A percentile compares a stretch with the other conserved stretches of the same genome.
phyloP scores from a whole-genome alignment of 2,888 invertebrate species.

The Tipula helvola region DNA sequence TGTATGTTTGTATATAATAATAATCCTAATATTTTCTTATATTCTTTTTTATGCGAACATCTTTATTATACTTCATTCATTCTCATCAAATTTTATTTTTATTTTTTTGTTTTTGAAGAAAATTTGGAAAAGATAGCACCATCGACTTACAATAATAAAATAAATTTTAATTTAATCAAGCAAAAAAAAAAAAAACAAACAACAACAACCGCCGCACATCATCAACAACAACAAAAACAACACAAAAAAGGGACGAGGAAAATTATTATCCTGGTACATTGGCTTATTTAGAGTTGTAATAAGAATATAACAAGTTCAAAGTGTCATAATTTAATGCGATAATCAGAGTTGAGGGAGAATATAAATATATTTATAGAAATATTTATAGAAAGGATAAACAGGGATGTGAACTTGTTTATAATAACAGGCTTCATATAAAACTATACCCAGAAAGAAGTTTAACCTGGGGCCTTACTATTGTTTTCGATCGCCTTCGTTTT shows the following conservation, averaged over 20 bases:
- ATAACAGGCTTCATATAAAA: no score
- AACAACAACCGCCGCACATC: background rate
- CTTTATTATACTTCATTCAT: background rate
- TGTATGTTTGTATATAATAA: background rate
- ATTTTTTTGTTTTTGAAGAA: slow-evolving; percentile 4
- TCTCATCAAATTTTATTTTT: background rate
- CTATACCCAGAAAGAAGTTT: no score
- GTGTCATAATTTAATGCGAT: background rate
- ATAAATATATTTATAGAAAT: background rate
- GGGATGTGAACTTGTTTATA: no score
- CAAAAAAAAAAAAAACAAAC: background rate
- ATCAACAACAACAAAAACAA: background rate
- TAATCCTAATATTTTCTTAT: background rate
- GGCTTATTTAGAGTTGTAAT: background rate
- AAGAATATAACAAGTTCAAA: background rate
- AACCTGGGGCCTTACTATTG: no score
- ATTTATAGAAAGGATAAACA: background rate
- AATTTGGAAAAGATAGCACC: background rate
- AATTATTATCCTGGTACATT: background rate
- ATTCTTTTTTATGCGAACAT: background rate
- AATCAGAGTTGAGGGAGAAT: background rate
- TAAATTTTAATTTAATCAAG: background rate
- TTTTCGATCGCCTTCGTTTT: no score
- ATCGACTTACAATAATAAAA: background rate
- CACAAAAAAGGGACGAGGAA: background rate